A percentile compares a stretch with the other conserved stretches of the same genome.
These are phyloP conservation scores for Amniataba percoides DNA, from an alignment of 2,797 vertebrate species.

Conservation along the genomic window DNA sequence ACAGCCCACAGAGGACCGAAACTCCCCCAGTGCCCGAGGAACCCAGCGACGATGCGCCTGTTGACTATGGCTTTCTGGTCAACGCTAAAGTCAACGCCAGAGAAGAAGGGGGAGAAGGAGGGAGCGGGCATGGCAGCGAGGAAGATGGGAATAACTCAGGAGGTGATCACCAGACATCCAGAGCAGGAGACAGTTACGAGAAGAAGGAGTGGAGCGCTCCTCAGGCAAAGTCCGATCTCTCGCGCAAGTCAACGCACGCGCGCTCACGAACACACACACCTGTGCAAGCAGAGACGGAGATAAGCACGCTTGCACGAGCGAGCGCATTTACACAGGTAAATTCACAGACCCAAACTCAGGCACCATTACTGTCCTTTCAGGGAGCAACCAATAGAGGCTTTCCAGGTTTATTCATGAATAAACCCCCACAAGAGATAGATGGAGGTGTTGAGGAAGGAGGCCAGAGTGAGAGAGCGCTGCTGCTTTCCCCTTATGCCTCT, in stretches of 20 bases:
- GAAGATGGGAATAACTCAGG: background rate
- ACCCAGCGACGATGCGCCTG: background rate
- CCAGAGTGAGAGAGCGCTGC: slow-evolving; percentile 12
- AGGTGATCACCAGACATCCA: background rate
- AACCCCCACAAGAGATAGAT: slow-evolving; percentile 1
- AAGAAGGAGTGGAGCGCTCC: background rate
- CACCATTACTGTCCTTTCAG: background rate
- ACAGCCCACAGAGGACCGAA: slow-evolving; percentile 16
- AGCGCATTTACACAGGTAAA: background rate
- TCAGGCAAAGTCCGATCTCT: slow-evolving; percentile 10
- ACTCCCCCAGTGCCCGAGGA: background rate
- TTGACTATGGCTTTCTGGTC: slow-evolving; percentile 68
- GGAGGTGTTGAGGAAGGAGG: slow-evolving; percentile 4
- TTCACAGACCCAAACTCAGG: background rate
- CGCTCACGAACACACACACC: background rate
- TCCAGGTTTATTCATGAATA: slow-evolving; percentile 20
- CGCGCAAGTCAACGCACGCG: background rate
- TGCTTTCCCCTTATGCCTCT: slow-evolving; percentile 47
- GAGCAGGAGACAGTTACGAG: background rate
- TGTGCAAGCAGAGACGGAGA: background rate
- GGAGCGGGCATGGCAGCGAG: background rate
- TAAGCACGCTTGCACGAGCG: background rate
- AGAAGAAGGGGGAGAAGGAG: background rate
- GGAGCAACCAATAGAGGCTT: background rate
- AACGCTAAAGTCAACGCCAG: fast-evolving